Percentiles rank a stretch among this genome's conserved stretches.
phyloP scores from a whole-genome alignment of 2,888 invertebrate genomes.

The Toxonevra muliebris region DNA sequence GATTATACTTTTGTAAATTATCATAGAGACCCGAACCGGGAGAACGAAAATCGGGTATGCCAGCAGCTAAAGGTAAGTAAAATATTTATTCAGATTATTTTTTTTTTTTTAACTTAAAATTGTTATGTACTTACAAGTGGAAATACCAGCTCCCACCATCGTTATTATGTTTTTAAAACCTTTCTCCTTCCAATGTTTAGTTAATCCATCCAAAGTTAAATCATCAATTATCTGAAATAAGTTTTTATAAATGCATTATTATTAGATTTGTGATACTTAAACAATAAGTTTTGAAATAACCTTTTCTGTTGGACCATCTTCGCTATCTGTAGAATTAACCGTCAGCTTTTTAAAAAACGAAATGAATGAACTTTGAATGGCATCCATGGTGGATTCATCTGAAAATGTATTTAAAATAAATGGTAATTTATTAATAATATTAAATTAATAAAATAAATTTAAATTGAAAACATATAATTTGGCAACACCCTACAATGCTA shows the following conservation, averaged over 20 bases:
- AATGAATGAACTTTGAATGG: conserved; percentile 71
- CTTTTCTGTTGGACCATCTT: conserved; percentile 42
- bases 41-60: conserved; percentile 96
- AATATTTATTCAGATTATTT: background rate
- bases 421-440: too few species aligned
- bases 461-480: too few species aligned
- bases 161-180: conserved; percentile 88
- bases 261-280: background rate
- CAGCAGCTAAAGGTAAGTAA: conserved; percentile 64
- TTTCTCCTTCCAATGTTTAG: conserved; percentile 79
- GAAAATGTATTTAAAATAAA: conserved; percentile 24
- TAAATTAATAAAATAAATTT: conserved; percentile 1
- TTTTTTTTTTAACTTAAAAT: conserved; percentile 1
- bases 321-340: conserved; percentile 41
- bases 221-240: conserved; percentile 72
- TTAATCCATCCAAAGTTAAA: conserved; percentile 78
- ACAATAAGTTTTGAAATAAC: conserved; percentile 26
- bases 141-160: conserved; percentile 96
- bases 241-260: conserved; percentile 9
- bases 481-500: too few species aligned
- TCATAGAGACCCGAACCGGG: conserved; percentile 92
- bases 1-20: conserved; percentile 88
- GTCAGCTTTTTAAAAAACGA: conserved; percentile 71
- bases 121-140: conserved; percentile 79
- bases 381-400: conserved; percentile 69